A percentile compares a stretch with the other conserved stretches of the same genome.
Conservation (phyloP, 2,888 invertebrate species). For the Callyntrura guangdongensis region DNA sequence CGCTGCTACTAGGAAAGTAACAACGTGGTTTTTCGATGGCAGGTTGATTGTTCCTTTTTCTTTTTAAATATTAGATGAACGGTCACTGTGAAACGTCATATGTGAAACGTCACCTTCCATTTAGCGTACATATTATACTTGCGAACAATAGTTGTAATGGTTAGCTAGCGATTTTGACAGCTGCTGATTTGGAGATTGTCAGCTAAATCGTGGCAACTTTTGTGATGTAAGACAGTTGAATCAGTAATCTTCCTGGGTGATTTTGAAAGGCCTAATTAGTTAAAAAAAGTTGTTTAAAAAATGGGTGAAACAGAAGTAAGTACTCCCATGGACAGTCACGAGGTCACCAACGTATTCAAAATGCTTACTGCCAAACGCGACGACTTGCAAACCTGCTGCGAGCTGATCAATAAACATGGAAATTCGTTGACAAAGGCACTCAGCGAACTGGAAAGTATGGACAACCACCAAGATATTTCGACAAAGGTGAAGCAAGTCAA, state of each 20-base stretch:
- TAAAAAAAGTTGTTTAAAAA: constrained; percentile 43
- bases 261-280: constrained; percentile 14
- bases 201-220: constrained; percentile 8
- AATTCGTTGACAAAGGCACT: constrained; percentile 88
- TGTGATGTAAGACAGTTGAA: constrained; percentile 31
- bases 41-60: background rate
- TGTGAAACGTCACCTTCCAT: constrained; percentile 30
- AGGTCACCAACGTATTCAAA: constrained; percentile 87
- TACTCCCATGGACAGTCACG: constrained; percentile 87
- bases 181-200: background rate
- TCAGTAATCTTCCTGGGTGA: constrained; percentile 35
- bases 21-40: background rate
- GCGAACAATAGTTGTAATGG: background rate
- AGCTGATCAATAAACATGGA: constrained; percentile 96
- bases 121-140: background rate
- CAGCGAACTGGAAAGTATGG: constrained; percentile 91
- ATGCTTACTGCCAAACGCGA: constrained; percentile 92
- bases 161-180: background rate
- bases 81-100: constrained; percentile 1
- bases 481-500: constrained; percentile 95
- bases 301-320: constrained; percentile 87
- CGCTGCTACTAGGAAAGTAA: background rate
- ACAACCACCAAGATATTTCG: constrained; percentile 88
- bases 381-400: constrained; percentile 96
- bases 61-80: background rate